Conservation (phyloP, 1,140 invertebrate genomes). For the Centruroides sculpturatus region DNA sequence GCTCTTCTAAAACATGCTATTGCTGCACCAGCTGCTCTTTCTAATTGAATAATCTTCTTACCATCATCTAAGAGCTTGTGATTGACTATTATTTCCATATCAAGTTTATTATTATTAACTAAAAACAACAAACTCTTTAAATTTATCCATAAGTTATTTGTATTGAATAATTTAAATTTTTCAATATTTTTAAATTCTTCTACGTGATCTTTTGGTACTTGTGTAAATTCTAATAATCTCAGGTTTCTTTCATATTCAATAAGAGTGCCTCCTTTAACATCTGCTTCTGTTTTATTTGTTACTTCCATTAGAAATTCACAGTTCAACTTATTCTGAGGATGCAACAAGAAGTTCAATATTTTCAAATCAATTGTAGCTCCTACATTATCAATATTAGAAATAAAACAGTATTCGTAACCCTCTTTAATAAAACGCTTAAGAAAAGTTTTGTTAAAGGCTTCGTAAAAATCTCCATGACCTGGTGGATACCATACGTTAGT, state of each 20-base stretch:
- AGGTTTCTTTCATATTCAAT: slow-evolving; percentile 92
- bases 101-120: slow-evolving; percentile 56
- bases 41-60: slow-evolving; percentile 87
- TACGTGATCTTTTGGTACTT: slow-evolving; percentile 89
- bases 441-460: slow-evolving; percentile 85
- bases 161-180: slow-evolving; percentile 77
- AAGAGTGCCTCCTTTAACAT: slow-evolving; percentile 98
- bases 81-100: slow-evolving; percentile 97
- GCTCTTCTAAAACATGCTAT: slow-evolving; percentile 94
- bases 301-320: slow-evolving; percentile 99
- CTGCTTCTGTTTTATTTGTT: slow-evolving; percentile 94
- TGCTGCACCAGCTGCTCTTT: slow-evolving; percentile 95
- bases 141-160: slow-evolving; percentile 97
- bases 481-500: slow-evolving; percentile 95
- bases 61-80: slow-evolving; percentile 74
- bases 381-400: slow-evolving; percentile 98
- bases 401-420: slow-evolving; percentile 77
- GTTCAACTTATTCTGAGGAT: slow-evolving; percentile 24
- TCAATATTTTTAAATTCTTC: slow-evolving; percentile 19
- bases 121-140: slow-evolving; percentile 71
- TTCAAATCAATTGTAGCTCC: slow-evolving; percentile 93
- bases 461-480: slow-evolving; percentile 97
- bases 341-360: slow-evolving; percentile 43
- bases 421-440: slow-evolving; percentile 66
- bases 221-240: slow-evolving; percentile 93